Conservation (phyloP, 1,140 invertebrate genomes). For the Drepana arcuata region DNA sequence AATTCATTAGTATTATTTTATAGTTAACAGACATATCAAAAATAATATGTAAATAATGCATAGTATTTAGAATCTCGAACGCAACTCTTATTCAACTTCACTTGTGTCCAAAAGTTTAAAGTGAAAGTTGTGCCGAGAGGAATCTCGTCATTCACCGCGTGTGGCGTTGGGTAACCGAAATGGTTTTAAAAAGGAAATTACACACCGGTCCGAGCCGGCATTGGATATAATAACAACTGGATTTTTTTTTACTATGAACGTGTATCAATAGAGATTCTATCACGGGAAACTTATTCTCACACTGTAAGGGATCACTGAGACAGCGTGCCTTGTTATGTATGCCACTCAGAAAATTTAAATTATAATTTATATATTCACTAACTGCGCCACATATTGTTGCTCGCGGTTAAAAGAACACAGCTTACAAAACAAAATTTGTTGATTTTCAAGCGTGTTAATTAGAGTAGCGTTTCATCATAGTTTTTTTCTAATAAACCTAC, state of each 20-base stretch:
- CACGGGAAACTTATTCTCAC: no score
- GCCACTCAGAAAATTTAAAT: no score
- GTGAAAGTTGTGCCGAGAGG: conserved; percentile 60
- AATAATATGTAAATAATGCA: conserved; percentile 2
- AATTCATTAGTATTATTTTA: conserved; percentile 4
- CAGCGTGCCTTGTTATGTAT: no score
- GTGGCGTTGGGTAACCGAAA: conserved; percentile 44
- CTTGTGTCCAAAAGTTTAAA: conserved; percentile 53
- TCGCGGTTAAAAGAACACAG: no score
- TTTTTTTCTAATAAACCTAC: no score
- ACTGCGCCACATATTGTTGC: no score
- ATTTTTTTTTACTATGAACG: background rate
- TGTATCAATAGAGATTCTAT: background rate
- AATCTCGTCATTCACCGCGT: conserved; percentile 40
- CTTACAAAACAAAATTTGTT: no score
- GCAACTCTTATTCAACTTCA: conserved; percentile 20
- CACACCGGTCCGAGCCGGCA: conserved; percentile 13
- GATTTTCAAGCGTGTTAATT: no score
- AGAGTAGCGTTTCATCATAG: no score
- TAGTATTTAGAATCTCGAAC: conserved; percentile 2
- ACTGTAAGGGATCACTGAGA: no score
- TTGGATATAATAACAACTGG: no score
- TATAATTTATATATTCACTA: no score
- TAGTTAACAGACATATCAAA: conserved; percentile 1
- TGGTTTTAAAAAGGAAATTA: conserved; percentile 38